Base-by-base conservation (phyloP, 2,888 invertebrate species). In the Kuschelorhynchus macadamiae region DNA sequence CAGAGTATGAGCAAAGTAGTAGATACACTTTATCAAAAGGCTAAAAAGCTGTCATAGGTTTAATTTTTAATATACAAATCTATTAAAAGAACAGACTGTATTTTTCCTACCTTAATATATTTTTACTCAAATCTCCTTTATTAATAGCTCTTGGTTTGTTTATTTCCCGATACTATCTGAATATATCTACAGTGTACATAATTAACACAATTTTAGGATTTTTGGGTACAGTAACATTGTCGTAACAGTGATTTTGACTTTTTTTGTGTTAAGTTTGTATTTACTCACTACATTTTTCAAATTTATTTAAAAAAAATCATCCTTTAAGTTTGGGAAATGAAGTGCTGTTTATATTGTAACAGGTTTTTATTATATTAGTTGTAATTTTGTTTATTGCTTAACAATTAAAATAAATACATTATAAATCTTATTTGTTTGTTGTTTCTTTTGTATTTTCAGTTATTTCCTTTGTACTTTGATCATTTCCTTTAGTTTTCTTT, bases 1-100 rank as follows among this genome's bases (percentile, higher is more conserved):
- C 97, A 97, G 83, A 97, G 95, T 85, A 97, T 99, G 97, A 97
- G 98, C 79, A 98, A 98, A 89, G 99, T 99, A 80, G 98, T 99
- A 77, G 99, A 99, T 85, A 96, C 98, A 56, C 90, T 99, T 77
- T 99, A 98, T 87, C 96, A 97, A 88, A 98, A 98, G 87, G 98
- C 98, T 75, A 98, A 98, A 88, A 98, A 98, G 86, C 89, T 99
- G 75, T 96, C 96, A 86, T 97, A 92, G 87, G 81, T 78, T 49
- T 70, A 71, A 72, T 69, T 71, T n/a, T 71, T 66, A 72, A 50
- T 67, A 66, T 41, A 49, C 5, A 25, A 59, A 33, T 44, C 33
- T 59, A 47, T 60, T 59, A 42, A 65, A 69, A 62, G 71, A 77
- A 76, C 77, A 79, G 79, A 79, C 79, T 80, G 80, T 79, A 78